phyloP scores from a whole-genome alignment of 2,888 invertebrate species.

The Acanthosepion lycidas region DNA sequence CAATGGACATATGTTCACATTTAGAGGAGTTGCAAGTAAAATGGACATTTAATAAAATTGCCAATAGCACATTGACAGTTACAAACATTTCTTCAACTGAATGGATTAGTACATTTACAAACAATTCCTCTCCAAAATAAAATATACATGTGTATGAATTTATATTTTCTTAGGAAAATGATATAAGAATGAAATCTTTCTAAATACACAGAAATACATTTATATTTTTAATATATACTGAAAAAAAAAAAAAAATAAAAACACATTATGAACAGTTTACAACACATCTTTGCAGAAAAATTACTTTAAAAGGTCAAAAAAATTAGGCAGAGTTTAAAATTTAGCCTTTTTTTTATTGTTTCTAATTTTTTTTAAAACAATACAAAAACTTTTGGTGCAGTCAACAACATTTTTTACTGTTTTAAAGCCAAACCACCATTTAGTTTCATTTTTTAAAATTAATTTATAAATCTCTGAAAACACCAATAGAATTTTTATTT shows the following conservation, averaged over 20 bases:
- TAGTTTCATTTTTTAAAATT: not conserved
- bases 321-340: not conserved
- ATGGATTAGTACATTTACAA: conserved; percentile 4
- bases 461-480: not conserved
- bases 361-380: not conserved
- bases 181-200: not conserved
- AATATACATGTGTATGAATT: not conserved
- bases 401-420: not conserved
- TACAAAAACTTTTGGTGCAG: not conserved
- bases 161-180: too few species aligned
- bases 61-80: not conserved
- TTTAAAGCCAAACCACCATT: conserved; percentile 33
- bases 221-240: not conserved
- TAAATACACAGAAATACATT: not conserved
- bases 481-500: not conserved
- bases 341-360: not conserved
- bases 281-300: not conserved
- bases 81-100: not conserved
- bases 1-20: not conserved
- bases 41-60: not conserved
- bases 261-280: not conserved
- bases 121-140: not conserved
- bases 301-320: not conserved
- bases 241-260: not conserved
- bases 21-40: not conserved